Conservation (phyloP, 1,140 invertebrate species). For the Medauroidea extradentata region DNA sequence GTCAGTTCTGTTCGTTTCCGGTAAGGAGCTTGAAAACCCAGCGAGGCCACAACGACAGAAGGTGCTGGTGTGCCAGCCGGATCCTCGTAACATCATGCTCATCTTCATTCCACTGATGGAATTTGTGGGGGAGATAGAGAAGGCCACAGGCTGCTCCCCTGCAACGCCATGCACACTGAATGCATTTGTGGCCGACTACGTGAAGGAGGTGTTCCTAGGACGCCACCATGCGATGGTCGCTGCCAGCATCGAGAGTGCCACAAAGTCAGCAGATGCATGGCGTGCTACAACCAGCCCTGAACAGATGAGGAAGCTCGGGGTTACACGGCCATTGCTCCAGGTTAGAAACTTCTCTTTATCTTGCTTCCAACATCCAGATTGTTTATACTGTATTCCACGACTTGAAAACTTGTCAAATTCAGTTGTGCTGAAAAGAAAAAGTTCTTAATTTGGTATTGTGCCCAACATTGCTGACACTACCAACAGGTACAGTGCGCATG, state of each 20-base stretch:
- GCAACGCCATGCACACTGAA: constrained; percentile 63
- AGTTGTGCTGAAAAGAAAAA: too few relatives aligned
- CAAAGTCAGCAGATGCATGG: constrained; percentile 71
- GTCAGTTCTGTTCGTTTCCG: not conserved
- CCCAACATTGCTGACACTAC: too few relatives aligned
- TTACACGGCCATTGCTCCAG: constrained; percentile 64
- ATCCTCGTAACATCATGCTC: constrained; percentile 69
- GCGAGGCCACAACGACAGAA: constrained; percentile 41
- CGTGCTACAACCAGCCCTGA: constrained; percentile 62
- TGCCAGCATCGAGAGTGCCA: constrained; percentile 59
- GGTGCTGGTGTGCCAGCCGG: constrained; percentile 63
- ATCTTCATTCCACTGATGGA: constrained; percentile 69
- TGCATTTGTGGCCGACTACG: constrained; percentile 69
- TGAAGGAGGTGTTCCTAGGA: constrained; percentile 64
- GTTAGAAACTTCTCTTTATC: too few relatives aligned
- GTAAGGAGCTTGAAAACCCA: constrained; percentile 14
- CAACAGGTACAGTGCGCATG: too few relatives aligned
- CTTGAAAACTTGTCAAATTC: too few relatives aligned
- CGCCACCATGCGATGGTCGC: constrained; percentile 56
- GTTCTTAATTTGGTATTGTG: too few relatives aligned
- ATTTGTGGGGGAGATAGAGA: constrained; percentile 75
- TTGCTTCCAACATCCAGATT: too few relatives aligned
- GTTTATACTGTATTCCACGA: not conserved
- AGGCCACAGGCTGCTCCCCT: constrained; percentile 54
- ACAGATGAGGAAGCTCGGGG: constrained; percentile 55